A percentile compares a stretch with the other conserved stretches of the same genome.
These are phyloP conservation scores for Autographa gamma DNA, from an alignment of 2,888 invertebrate genomes.

Conservation along the genomic window DNA sequence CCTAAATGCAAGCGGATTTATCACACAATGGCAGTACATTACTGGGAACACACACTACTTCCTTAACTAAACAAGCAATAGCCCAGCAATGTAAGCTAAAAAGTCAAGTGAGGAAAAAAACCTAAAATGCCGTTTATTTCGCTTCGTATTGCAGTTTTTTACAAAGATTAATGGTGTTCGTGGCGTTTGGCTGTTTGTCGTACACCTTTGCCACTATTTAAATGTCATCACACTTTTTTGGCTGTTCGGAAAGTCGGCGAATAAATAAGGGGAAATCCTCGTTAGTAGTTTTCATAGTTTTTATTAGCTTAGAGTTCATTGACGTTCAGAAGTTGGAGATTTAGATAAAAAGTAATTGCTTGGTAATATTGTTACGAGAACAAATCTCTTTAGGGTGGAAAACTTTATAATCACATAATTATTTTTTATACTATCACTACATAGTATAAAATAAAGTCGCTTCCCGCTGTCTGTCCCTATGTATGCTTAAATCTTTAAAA, in stretches of 20 bases:
- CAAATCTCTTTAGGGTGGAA: no score
- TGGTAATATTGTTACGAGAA: no score
- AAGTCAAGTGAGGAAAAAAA: constrained; percentile 10
- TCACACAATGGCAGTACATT: background rate
- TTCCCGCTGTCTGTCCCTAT: no score
- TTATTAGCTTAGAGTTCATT: background rate
- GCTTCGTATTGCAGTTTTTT: constrained; percentile 35
- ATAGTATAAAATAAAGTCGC: no score
- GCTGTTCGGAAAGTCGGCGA: constrained; percentile 23
- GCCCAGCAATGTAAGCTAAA: constrained; percentile 10
- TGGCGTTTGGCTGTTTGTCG: constrained; percentile 34
- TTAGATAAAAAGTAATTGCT: no score
- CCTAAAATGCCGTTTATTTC: constrained; percentile 21
- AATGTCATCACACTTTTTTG: constrained; percentile 31
- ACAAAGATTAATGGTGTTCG: constrained; percentile 44
- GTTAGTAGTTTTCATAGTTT: background rate
- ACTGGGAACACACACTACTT: background rate
- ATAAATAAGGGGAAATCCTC: constrained; percentile 16
- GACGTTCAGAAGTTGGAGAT: background rate
- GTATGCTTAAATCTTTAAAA: no score
- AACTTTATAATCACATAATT: no score
- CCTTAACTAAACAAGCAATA: constrained; percentile 7
- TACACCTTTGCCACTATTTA: constrained; percentile 48
- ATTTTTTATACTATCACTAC: no score
- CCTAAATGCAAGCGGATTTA: background rate